Base-by-base conservation (phyloP, 1,140 invertebrate genomes). In the Conus ventricosus region DNA sequence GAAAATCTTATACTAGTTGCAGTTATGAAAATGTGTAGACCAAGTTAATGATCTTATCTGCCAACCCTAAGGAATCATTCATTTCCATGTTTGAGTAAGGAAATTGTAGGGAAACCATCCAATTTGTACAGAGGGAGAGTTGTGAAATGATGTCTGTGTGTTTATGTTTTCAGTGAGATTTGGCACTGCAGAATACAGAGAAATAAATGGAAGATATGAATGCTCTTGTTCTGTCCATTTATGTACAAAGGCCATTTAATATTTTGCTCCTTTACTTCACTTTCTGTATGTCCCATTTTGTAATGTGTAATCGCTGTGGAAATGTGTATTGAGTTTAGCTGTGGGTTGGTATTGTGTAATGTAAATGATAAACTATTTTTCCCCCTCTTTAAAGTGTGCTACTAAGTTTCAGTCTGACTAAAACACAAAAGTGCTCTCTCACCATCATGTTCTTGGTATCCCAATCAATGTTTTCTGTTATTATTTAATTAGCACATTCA, bases 281-380 rank as follows among this genome's bases (percentile, higher is more conserved):
- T 78, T 80, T 75, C 67, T 76, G 75, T 87, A 75, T 80, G 85
- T 78, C 71, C 76, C n/a, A 78, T 76, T 87, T 78, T 71, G 76
- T 87, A 39, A 53, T 78, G 85, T 87, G 57, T 87, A 78, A 76
- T 87, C 85, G 75, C 75, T 87, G 75, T 87, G 85, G 85, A 87
- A 55, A 87, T 76, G 67, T 27, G 76, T 87, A 75, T 87, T 55
- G n/a, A 27, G 76, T 87, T 57, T 87, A 78, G 71, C 71, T 87
- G 85, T 87, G 85, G 85, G 85, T 87, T 87, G 85, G 85, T 87
- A 87, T 87, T 20, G 85, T 87, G 85, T 87, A 87, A 78, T 57
- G 20, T 71, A 71, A 71, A 71, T 71, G 67, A 71, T 71, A 71
- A 71, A 71, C 11, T 20, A 13, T 71, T 71, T 71, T 23, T 71